Evolutionary conservation across 2,797 vertebrate genomes (phyloP), one percentile per base, ranked within the genome.

Genomic region (Dallia pectoralis): DNA sequence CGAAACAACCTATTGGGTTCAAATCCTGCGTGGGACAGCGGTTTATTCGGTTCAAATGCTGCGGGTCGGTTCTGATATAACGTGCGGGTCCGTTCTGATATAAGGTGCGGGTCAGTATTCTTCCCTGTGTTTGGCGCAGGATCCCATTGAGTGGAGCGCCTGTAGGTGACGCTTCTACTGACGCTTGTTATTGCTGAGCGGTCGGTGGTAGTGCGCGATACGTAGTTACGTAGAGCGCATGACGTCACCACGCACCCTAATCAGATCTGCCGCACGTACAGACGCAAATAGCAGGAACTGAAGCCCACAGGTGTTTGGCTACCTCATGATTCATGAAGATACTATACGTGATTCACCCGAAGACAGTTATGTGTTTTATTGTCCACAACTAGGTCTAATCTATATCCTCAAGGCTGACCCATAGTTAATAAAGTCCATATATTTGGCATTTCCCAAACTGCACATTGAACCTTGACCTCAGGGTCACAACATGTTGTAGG

Each of bases 201-300:
- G 16, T 32, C n/a, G 29, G 67, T 18, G 71, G 62, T 22, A 49
- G 56, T 29, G 40, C 33, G 49, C 80, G 81, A 76, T n/a, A 71
- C 49, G 69, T 59, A 81, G 81, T 78, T n/a, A 71, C 49, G 69
- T 59, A 6, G 22, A 29, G n/a, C 22, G 1, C n/a, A 11, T 84
- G 77, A 69, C 84, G 82, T 86, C 84, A 84, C 62, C 53, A 78
- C 80, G 78, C 72, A 16, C 8, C 33, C 27, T 47, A 25, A 44
- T 72, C 51, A 32, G 25, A 30, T 59, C 18, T 59, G 4, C 53
- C 11, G 53, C 12, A 64, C 62, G 30, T 29, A 30, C 29, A 64
- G 16, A 15, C 62, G 30, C 30, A 64, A 33, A 27, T 16, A 51
- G 70, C 27, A 19, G 29, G 25, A 29, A 14, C 40, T 11, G 9